phyloP scores from a whole-genome alignment of 2,888 invertebrate species.

The Ramazzottius varieornatus region DNA sequence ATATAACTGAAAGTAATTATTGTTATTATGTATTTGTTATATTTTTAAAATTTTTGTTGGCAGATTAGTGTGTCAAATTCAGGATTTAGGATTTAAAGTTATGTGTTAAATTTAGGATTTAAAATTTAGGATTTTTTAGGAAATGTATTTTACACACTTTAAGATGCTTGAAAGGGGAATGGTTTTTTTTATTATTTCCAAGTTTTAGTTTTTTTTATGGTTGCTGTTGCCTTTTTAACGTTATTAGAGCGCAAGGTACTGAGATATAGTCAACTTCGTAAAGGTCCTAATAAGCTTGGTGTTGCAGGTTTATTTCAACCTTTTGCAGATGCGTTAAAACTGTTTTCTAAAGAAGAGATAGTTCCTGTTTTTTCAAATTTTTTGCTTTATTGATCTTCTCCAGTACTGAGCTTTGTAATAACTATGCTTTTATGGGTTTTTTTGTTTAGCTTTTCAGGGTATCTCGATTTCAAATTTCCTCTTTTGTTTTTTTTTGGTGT shows the following conservation, averaged over 20 bases:
- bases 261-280: conserved; percentile 43
- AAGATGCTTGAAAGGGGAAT: no score
- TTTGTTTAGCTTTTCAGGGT: conserved; percentile 12
- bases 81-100: no score
- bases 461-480: conserved; percentile 11
- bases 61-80: conserved; percentile 6
- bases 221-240: no score
- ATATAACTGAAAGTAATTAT: no score
- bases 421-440: conserved; percentile 6
- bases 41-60: conserved; percentile 4
- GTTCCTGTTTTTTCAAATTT: not conserved
- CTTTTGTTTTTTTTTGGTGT: conserved; percentile 13
- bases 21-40: no score
- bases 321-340: conserved; percentile 41
- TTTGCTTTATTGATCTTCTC: not conserved
- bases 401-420: not conserved
- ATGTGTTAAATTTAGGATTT: no score
- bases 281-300: conserved; percentile 43
- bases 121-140: no score
- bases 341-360: conserved; percentile 32
- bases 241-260: conserved; percentile 23
- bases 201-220: no score
- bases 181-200: no score
- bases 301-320: conserved; percentile 37
- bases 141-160: no score